Conservation (phyloP, 2,113 vertebrate species). For the Antechinus flavipes region DNA sequence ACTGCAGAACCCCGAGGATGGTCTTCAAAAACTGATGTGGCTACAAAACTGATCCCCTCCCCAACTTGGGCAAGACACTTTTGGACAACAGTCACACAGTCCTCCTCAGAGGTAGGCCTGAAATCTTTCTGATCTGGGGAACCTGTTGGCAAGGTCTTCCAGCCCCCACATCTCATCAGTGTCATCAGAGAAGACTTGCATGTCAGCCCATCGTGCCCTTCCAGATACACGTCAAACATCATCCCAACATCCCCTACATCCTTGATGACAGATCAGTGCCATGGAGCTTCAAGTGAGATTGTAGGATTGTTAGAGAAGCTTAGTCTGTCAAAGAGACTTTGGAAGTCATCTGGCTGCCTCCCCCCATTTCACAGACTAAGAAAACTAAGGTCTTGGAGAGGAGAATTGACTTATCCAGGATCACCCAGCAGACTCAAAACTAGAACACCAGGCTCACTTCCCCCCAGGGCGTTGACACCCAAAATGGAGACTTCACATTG, state of each 20-base stretch:
- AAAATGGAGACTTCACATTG: too few species aligned
- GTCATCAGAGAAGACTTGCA: background rate
- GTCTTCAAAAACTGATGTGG: too few species aligned
- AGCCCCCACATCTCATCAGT: background rate
- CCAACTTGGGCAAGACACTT: too few species aligned
- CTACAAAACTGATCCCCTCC: too few species aligned
- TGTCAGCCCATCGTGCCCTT: too few species aligned
- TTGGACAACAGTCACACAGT: too few species aligned
- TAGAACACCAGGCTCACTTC: background rate
- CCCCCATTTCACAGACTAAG: background rate
- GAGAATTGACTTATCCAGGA: rapidly evolving
- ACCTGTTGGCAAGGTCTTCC: background rate
- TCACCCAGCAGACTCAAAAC: background rate
- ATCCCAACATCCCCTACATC: background rate
- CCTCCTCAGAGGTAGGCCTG: too few species aligned
- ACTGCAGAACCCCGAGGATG: too few species aligned
- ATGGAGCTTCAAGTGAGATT: too few species aligned
- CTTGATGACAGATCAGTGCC: background rate
- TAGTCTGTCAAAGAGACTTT: background rate
- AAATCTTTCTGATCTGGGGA: background rate
- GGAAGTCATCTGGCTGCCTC: background rate
- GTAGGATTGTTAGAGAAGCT: rapidly evolving
- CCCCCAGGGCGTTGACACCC: background rate
- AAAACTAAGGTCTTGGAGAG: background rate
- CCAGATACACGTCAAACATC: too few species aligned